phyloP scores from a whole-genome alignment of 2,888 invertebrate species.

The Drosophila eohydei region DNA sequence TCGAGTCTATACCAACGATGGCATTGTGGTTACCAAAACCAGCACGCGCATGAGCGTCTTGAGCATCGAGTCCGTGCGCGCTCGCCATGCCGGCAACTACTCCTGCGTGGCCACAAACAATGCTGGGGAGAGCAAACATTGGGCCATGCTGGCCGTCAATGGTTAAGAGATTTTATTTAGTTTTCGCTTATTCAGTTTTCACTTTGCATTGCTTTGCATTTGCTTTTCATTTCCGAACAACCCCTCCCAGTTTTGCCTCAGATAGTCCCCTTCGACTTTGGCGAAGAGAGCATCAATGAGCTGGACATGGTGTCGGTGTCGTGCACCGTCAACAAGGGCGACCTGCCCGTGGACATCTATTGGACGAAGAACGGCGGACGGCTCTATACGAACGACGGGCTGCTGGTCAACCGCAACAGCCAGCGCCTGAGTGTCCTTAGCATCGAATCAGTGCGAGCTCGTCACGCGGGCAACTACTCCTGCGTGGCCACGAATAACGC shows the following conservation, averaged over 20 bases:
- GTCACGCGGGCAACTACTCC: slow-evolving; percentile 88
- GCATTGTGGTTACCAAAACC: slow-evolving; percentile 87
- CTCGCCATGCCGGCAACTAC: slow-evolving; percentile 88
- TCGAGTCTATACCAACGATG: slow-evolving; percentile 85
- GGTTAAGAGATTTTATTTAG: slow-evolving; percentile 83
- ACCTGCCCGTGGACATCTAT: slow-evolving; percentile 90
- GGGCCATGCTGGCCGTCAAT: slow-evolving; percentile 87
- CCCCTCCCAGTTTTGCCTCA: slow-evolving; percentile 88
- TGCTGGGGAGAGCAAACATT: slow-evolving; percentile 87
- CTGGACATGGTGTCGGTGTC: slow-evolving; percentile 89
- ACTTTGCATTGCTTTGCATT: slow-evolving; percentile 34
- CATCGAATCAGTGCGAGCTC: slow-evolving; percentile 87
- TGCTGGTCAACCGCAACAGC: slow-evolving; percentile 86
- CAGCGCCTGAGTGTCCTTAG: slow-evolving; percentile 88
- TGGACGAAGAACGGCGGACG: slow-evolving; percentile 88
- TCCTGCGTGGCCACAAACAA: slow-evolving; percentile 88
- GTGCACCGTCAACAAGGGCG: slow-evolving; percentile 91
- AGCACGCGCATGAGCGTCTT: slow-evolving; percentile 88
- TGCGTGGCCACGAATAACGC: slow-evolving; percentile 88
- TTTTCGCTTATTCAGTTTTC: neutral
- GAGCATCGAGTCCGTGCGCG: slow-evolving; percentile 88
- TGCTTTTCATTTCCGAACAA: slow-evolving; percentile 29
- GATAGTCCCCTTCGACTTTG: slow-evolving; percentile 90
- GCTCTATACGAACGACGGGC: slow-evolving; percentile 86
- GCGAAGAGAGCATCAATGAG: slow-evolving; percentile 89